A percentile compares a stretch with the other conserved stretches of the same genome.
Evolutionary conservation across 1,140 invertebrate genomes (phyloP).

Genomic region (Diorhabda elongata): DNA sequence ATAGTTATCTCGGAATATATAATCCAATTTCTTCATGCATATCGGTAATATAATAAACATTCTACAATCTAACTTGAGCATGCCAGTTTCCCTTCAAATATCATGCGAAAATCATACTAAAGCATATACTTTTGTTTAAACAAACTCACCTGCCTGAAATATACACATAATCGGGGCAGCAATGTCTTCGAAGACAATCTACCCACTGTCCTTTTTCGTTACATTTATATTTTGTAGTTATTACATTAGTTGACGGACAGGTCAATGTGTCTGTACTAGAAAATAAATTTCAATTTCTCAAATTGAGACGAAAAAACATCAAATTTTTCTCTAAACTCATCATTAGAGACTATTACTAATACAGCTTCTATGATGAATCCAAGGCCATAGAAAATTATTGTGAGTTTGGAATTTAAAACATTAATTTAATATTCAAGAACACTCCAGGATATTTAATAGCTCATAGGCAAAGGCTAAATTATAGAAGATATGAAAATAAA

Average conservation of each 20-base stretch:
- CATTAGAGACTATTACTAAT: too few relatives aligned
- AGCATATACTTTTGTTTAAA: neutral
- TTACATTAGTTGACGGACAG: conserved; percentile 54
- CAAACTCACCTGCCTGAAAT: conserved; percentile 49
- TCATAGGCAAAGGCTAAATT: too few relatives aligned
- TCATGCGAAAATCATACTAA: neutral
- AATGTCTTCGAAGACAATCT: conserved; percentile 52
- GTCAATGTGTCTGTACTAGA: conserved; percentile 48
- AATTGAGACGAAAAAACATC: too few relatives aligned
- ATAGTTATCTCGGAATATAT: neutral
- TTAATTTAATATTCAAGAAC: too few relatives aligned
- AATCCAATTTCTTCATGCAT: neutral
- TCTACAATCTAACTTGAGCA: neutral
- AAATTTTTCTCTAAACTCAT: too few relatives aligned
- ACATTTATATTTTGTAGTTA: conserved; percentile 54
- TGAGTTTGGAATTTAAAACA: too few relatives aligned
- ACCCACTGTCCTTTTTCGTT: conserved; percentile 51
- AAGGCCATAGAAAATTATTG: too few relatives aligned
- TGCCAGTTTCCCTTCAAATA: neutral
- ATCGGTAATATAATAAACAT: neutral
- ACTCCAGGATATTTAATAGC: too few relatives aligned
- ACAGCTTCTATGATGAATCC: too few relatives aligned
- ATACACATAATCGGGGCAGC: conserved; percentile 54
- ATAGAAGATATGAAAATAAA: too few relatives aligned
- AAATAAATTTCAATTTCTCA: conserved; percentile 15